phyloP scores from a whole-genome alignment of 2,797 vertebrate genomes.

The Alfaro cultratus region DNA sequence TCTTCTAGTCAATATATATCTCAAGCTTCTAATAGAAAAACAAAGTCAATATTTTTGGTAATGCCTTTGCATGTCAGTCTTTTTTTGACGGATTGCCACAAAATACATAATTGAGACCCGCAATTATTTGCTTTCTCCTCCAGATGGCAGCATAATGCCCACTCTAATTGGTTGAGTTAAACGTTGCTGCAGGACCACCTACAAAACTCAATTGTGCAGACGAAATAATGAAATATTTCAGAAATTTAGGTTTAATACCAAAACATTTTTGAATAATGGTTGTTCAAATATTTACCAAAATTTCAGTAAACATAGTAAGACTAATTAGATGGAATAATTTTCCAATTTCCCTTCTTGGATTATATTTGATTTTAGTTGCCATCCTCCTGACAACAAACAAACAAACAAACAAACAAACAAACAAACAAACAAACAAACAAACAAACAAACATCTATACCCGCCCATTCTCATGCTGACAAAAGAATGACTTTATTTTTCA shows the following conservation, averaged over 20 bases:
- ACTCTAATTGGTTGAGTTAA: slow-evolving; percentile 1
- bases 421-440: not conserved
- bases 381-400: not conserved
- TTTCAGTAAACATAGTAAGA: not conserved
- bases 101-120: not conserved
- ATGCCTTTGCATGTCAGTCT: not conserved
- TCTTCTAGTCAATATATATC: not conserved
- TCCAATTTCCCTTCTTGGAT: not conserved
- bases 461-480: not conserved
- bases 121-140: slow-evolving; percentile 37
- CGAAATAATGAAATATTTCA: not conserved
- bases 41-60: not conserved
- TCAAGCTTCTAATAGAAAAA: not conserved
- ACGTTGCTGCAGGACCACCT: slow-evolving; percentile 6
- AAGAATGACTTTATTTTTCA: not conserved
- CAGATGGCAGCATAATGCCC: slow-evolving; percentile 62
- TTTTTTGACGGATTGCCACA: not conserved
- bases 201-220: slow-evolving; percentile 9
- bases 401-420: too few relatives aligned
- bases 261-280: not conserved
- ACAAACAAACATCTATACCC: too few relatives aligned
- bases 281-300: not conserved
- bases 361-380: not conserved
- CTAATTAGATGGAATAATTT: not conserved
- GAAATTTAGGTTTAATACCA: not conserved